These are phyloP conservation scores for Chamaedrilus cognettii DNA, from an alignment of 2,888 invertebrate genomes.

Conservation along the genomic window DNA sequence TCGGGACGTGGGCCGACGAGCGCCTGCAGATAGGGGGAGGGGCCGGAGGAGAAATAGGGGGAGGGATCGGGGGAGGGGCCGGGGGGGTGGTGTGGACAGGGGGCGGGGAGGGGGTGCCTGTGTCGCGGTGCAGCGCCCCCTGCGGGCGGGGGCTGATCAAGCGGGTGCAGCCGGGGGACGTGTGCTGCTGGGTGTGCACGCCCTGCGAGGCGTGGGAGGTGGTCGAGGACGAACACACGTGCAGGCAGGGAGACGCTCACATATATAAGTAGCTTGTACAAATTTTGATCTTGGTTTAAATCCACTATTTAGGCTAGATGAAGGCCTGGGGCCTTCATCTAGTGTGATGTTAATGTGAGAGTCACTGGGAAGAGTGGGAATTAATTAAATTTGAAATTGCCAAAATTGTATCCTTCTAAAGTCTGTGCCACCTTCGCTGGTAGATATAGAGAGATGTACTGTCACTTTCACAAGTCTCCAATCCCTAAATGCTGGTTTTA, in stretches of 20 bases:
- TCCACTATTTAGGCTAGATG: too few species aligned
- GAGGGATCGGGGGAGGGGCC: constrained; percentile 43
- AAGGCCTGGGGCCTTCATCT: too few species aligned
- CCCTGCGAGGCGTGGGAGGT: constrained; percentile 53
- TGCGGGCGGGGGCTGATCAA: constrained; percentile 60
- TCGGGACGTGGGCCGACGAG: constrained; percentile 66
- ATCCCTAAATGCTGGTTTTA: too few species aligned
- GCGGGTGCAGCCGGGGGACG: constrained; percentile 54
- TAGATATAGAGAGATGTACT: too few species aligned
- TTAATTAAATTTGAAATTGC: too few species aligned
- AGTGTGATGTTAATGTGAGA: too few species aligned
- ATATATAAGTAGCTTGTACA: too few species aligned
- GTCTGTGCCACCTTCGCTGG: too few species aligned
- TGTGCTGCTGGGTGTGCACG: constrained; percentile 61
- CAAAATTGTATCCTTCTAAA: too few species aligned
- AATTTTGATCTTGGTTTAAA: too few species aligned
- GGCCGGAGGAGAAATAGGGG: constrained; percentile 58
- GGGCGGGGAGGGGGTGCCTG: constrained; percentile 53
- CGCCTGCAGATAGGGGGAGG: constrained; percentile 44
- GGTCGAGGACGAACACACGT: constrained; percentile 54
- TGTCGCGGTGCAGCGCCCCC: constrained; percentile 59
- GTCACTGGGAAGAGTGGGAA: too few species aligned
- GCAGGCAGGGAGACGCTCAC: constrained; percentile 38
- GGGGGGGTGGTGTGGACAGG: constrained; percentile 58
- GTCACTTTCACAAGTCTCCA: too few species aligned